A percentile compares a stretch with the other conserved stretches of the same genome.
Evolutionary conservation across 1,140 invertebrate species (phyloP).

Genomic region (Anastrepha ludens): DNA sequence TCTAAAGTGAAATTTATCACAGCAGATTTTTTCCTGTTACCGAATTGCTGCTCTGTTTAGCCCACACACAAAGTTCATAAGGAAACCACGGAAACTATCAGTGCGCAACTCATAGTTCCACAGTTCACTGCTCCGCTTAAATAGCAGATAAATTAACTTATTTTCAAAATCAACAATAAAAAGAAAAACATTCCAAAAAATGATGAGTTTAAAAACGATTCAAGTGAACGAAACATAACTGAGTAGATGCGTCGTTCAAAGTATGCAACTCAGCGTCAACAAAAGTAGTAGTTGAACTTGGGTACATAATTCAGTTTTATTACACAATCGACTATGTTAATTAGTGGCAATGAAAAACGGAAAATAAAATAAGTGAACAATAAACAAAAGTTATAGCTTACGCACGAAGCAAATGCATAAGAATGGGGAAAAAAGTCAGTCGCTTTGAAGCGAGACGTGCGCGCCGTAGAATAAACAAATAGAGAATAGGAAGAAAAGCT

Average conservation of each 20-base stretch:
- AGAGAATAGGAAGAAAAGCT: background rate
- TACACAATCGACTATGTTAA: slow-evolving; percentile 21
- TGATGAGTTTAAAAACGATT: no score
- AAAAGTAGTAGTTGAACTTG: background rate
- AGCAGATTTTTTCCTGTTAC: no score
- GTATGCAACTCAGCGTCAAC: background rate
- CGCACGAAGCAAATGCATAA: background rate
- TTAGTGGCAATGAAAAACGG: slow-evolving; percentile 7
- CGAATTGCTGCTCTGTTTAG: no score
- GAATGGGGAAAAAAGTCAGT: background rate
- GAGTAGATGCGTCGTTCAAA: background rate
- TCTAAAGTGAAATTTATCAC: no score
- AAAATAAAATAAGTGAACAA: background rate
- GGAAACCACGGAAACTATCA: no score
- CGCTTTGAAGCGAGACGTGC: slow-evolving; percentile 11
- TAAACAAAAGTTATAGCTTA: background rate
- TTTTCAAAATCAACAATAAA: no score
- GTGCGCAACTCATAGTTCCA: no score
- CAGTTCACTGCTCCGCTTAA: no score
- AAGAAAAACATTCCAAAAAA: no score
- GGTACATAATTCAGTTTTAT: background rate
- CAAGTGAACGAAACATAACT: no score
- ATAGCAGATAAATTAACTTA: no score
- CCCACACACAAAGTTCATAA: no score
- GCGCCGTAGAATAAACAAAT: background rate